phyloP scores from a whole-genome alignment of 2,113 vertebrate genomes.

The Marmota monax region DNA sequence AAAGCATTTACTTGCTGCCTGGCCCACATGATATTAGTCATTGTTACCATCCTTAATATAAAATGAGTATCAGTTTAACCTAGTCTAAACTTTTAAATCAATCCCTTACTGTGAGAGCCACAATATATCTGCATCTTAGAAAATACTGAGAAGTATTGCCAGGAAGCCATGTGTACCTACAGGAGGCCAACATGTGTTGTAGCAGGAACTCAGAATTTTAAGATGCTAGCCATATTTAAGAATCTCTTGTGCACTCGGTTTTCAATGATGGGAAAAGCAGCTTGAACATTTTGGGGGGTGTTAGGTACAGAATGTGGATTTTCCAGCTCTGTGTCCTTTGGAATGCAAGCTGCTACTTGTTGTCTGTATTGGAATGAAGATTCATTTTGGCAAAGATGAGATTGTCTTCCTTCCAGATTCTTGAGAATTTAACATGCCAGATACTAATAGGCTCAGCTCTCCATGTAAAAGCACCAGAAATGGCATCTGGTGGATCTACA shows the following conservation, averaged over 20 bases:
- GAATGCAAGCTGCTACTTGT: slow-evolving; percentile 67
- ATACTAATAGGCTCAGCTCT: slow-evolving; percentile 48
- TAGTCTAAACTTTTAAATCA: slow-evolving; percentile 17
- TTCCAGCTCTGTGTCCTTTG: slow-evolving; percentile 51
- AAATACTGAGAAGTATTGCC: background rate
- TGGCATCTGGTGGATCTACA: background rate
- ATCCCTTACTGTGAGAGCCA: background rate
- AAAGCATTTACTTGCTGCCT: background rate
- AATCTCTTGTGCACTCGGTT: background rate
- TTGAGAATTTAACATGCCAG: slow-evolving; percentile 43
- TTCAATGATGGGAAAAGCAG: background rate
- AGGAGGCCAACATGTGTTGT: background rate
- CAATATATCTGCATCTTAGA: background rate
- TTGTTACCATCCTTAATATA: background rate
- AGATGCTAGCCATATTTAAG: slow-evolving; percentile 57
- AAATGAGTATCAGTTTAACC: background rate
- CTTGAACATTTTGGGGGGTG: background rate
- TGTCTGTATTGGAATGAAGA: slow-evolving; percentile 57
- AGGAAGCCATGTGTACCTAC: slow-evolving; percentile 1
- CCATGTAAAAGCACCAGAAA: slow-evolving; percentile 20
- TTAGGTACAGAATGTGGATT: slow-evolving; percentile 39
- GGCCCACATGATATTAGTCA: background rate
- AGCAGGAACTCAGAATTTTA: background rate
- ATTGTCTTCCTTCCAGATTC: slow-evolving; percentile 60
- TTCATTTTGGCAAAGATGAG: slow-evolving; percentile 36